Base-by-base conservation (phyloP, 2,888 invertebrate genomes). In the Trilocha varians region DNA sequence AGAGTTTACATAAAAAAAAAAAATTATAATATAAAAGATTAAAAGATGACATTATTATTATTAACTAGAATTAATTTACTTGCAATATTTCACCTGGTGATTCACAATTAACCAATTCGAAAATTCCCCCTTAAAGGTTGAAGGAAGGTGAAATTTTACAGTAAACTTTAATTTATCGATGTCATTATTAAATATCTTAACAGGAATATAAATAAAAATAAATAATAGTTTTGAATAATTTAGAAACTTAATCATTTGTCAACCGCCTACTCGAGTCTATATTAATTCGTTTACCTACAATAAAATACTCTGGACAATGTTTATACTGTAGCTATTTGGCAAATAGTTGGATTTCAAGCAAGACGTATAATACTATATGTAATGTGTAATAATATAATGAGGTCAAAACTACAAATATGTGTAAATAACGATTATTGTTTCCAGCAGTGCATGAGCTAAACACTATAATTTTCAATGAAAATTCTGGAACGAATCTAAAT, bases 271-370 rank as follows among this genome's bases (percentile, higher is more conserved):
- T 49, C 46, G 40, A 39, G 32, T 50, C 51, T 45, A 50, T 52
- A 54, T 51, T 52, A 52, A 50, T 55, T 48, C 42, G 46, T 43
- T 51, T 45, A 47, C 42, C 46, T 39, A 50, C 57, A 53, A 57
- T 60, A 61, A 59, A 25, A 25, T 25, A 25, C 25, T 9, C 25
- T 9, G 25, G 1, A 25, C 5, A 25, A 3, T 25, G 25, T 25
- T 25, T 25, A 25, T 25, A 25, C 6, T 25, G 2, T 25, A 25
- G 25, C 25, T 25, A 25, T 25, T 25, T 25, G 25, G 8, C 25
- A 25, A 25, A 25, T 25, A 25, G 25, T 11, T 25, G 11, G 25
- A 25, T 9, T 11, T 25, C 25, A 11, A 9, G 25, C 25, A 11
- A 9, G 11, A 25, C 25, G 25, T 25, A 25, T 25, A n/a, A n/a